Conservation (phyloP, 2,113 vertebrate species). For the Pluvialis apricaria region DNA sequence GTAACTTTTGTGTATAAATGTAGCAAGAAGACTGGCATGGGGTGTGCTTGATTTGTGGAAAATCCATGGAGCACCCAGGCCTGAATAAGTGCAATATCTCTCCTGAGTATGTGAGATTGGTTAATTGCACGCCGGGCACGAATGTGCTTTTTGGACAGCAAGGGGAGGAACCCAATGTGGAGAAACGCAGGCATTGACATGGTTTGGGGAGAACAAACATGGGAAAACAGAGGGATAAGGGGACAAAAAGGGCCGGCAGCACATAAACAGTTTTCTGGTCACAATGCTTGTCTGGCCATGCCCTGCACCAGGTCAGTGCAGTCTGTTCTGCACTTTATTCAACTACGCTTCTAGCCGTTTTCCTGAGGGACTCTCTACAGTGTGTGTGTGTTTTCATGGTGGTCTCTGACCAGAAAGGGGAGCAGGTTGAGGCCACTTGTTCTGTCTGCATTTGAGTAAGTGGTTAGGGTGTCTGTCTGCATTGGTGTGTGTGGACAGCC, state of each 20-base stretch:
- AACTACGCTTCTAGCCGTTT: neutral
- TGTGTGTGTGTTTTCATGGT: too few relatives aligned
- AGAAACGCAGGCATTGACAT: neutral
- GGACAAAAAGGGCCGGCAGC: neutral
- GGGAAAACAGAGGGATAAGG: neutral
- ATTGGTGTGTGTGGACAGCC: neutral
- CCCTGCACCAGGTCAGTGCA: accelerated
- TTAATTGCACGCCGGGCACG: too few relatives aligned
- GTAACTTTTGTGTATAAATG: too few relatives aligned
- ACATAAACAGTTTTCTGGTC: neutral
- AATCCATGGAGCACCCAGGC: too few relatives aligned
- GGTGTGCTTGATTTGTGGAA: too few relatives aligned
- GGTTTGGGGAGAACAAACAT: neutral
- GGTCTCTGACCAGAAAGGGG: too few relatives aligned
- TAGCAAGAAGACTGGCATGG: too few relatives aligned
- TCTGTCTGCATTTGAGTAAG: neutral
- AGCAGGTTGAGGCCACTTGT: neutral
- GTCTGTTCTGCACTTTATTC: neutral
- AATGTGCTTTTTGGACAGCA: too few relatives aligned
- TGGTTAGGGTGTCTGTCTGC: neutral
- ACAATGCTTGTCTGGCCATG: neutral
- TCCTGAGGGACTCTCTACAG: neutral
- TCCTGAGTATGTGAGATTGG: too few relatives aligned
- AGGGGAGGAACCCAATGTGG: neutral
- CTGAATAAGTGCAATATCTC: too few relatives aligned